phyloP scores from a whole-genome alignment of 2,113 vertebrate genomes.

The Australoheros scitulus region DNA sequence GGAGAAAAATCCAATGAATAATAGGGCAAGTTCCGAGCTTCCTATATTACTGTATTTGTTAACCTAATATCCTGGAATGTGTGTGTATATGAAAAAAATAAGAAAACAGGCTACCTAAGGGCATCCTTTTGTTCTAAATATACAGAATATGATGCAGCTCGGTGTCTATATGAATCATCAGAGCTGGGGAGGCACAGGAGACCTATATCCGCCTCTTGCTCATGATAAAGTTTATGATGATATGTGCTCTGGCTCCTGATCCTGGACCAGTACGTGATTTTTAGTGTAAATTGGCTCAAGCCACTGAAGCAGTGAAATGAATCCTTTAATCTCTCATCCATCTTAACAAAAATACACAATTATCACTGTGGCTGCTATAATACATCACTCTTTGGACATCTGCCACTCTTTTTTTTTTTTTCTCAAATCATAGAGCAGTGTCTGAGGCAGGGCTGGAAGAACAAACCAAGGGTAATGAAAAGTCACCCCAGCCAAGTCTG shows the following conservation, averaged over 20 bases:
- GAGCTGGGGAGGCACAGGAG: constrained; percentile 22
- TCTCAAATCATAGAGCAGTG: constrained; percentile 20
- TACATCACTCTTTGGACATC: constrained; percentile 37
- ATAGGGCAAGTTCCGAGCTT: neutral
- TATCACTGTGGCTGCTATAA: neutral
- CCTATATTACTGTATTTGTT: neutral
- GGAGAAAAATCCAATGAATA: neutral
- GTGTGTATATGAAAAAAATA: neutral
- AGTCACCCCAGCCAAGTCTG: constrained; percentile 26
- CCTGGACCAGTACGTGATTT: constrained; percentile 20
- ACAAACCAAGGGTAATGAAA: constrained; percentile 58
- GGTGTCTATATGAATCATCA: constrained; percentile 61
- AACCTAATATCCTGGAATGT: neutral
- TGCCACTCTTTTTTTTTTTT: constrained; percentile 41
- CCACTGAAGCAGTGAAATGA: neutral
- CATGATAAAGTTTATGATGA: constrained; percentile 54
- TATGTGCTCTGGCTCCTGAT: constrained; percentile 40
- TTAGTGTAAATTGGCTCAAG: neutral
- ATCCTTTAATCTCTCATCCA: neutral
- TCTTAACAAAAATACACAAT: neutral
- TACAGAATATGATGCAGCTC: constrained; percentile 44
- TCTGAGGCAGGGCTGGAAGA: constrained; percentile 37
- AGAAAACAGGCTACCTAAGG: neutral
- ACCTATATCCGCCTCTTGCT: constrained; percentile 50
- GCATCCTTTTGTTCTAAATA: constrained; percentile 47